phyloP scores from a whole-genome alignment of 1,140 invertebrate genomes.

The Rhopalosiphum padi region DNA sequence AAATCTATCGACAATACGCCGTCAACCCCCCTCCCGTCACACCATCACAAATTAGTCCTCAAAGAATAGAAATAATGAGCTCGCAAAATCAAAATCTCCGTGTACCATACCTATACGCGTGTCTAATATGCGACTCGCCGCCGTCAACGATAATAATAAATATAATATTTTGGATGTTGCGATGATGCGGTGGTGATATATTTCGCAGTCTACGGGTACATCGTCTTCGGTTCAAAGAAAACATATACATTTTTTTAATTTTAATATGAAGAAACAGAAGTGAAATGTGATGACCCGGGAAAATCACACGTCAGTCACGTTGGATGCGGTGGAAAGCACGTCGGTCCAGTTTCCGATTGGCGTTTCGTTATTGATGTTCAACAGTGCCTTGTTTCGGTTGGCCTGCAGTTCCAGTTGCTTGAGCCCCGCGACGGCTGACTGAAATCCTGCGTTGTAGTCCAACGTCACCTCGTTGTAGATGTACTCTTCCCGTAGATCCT shows the following conservation, averaged over 20 bases:
- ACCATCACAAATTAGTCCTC: too few species aligned
- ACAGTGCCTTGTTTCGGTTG: background rate
- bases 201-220: background rate
- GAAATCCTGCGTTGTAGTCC: slow-evolving; percentile 70
- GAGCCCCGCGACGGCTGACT: slow-evolving; percentile 66
- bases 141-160: background rate
- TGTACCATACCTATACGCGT: too few species aligned
- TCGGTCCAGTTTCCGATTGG: background rate
- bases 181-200: background rate
- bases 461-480: slow-evolving; percentile 69
- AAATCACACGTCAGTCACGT: background rate
- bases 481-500: slow-evolving; percentile 67
- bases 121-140: too few species aligned
- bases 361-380: background rate
- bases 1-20: too few species aligned
- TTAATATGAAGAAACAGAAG: background rate
- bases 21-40: background rate
- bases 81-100: background rate
- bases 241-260: background rate
- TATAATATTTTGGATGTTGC: background rate
- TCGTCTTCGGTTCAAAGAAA: background rate
- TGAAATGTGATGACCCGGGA: background rate
- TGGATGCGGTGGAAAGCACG: background rate
- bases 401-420: slow-evolving; percentile 61
- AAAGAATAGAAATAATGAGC: too few species aligned